These are phyloP conservation scores for Saturnia pavonia DNA, from an alignment of 2,888 invertebrate genomes.

Conservation along the genomic window DNA sequence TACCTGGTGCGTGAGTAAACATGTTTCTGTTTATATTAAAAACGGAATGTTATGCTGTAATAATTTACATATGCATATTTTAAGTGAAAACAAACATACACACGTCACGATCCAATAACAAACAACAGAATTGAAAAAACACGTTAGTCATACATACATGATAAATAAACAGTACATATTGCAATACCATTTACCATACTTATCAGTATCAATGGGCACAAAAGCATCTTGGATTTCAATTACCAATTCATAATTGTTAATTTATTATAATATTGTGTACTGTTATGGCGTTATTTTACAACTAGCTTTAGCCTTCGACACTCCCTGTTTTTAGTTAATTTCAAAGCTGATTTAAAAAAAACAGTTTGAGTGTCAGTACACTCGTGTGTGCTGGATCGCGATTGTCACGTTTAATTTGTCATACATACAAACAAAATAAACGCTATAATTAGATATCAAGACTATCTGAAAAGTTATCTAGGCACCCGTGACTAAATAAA, in stretches of 20 bases:
- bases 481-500: too few species aligned
- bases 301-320: background rate
- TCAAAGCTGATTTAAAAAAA: too few species aligned
- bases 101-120: background rate
- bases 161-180: background rate
- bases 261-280: background rate
- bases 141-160: background rate
- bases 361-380: too few species aligned
- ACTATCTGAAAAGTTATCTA: too few species aligned
- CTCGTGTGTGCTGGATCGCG: too few species aligned
- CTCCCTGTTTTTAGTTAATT: too few species aligned
- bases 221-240: slow-evolving; percentile 2
- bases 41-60: background rate
- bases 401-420: too few species aligned
- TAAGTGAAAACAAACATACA: background rate
- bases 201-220: background rate
- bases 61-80: background rate
- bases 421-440: too few species aligned
- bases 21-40: background rate
- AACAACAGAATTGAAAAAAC: slow-evolving; percentile 6
- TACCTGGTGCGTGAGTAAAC: too few species aligned
- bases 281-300: background rate
- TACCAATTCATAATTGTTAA: background rate
- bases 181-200: background rate
- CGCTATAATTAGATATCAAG: too few species aligned